Evolutionary conservation across 1,140 invertebrate species (phyloP), one percentile per base, ranked within the genome.

Genomic region (Hormaphis cornu): DNA sequence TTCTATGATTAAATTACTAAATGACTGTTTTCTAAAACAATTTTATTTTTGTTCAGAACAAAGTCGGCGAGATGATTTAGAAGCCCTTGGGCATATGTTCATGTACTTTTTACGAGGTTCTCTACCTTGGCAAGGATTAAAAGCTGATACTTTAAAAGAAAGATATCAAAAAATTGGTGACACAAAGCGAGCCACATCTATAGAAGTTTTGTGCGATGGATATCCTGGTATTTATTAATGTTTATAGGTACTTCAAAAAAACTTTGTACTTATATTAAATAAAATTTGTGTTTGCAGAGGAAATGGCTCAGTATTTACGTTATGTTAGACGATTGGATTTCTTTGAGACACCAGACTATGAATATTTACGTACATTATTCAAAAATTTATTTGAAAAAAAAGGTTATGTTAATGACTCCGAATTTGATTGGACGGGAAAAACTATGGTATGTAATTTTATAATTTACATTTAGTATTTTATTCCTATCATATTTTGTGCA

Each of bases 161-260:
- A 85, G 97, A 78, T 99, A 99, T 83, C 95, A 99, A 83, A 98
- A 98, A 84, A 99, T 99, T 78, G 96, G 97, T 73, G 97, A 99
- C 80, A 98, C 95, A 71, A 99, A 99, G 81, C 84, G 95, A 76
- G 91, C 93, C 71, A 99, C 97, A 73, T 92, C 95, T 54, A 96
- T 99, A 75, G 97, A 99, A 83, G 83, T 91, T 72, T 84, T 99
- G 37, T 99, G 97, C 83, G 95, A 98, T 80, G 93, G 94, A 72
- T 96, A 97, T 83, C 97, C 97, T 71, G 84, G 85, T 86, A 72
- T 59, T 30, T 72, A 72, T 44, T 33, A 3, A 33, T 24, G 18
- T 16, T 10, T 24, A 30, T 20, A 40, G n/a, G n/a, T 35, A 14
- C n/a, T 33, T 16, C 3, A 40, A 5, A n/a, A 40, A 26, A 56